A percentile compares a stretch with the other conserved stretches of the same genome.
These are phyloP conservation scores for Lagorchestes hirsutus DNA, from an alignment of 2,797 vertebrate species.

Conservation along the genomic window DNA sequence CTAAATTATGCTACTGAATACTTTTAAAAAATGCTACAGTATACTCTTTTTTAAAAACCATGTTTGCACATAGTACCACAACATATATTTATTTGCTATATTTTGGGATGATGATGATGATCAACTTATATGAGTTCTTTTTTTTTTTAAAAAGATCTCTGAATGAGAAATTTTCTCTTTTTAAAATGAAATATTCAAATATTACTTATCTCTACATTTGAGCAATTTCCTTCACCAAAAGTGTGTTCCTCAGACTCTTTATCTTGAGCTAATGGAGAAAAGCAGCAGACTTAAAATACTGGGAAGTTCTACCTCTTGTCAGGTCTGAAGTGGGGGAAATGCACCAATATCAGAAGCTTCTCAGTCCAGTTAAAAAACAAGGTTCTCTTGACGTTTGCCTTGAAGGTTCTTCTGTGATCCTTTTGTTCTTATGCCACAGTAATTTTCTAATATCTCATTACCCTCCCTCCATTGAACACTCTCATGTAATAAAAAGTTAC, in stretches of 20 bases:
- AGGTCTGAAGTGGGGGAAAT: not conserved
- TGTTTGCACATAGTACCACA: not conserved
- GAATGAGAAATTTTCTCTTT: constrained; percentile 17
- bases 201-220: not conserved
- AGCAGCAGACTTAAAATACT: not conserved
- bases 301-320: constrained; percentile 18
- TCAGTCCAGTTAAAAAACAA: not conserved
- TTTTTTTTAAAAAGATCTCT: not conserved
- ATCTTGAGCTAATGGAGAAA: not conserved
- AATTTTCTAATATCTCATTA: not conserved
- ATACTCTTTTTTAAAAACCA: no score
- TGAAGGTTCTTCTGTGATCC: not conserved
- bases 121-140: not conserved
- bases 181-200: not conserved
- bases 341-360: constrained; percentile 2
- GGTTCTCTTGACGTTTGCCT: not conserved
- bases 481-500: not conserved
- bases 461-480: not conserved
- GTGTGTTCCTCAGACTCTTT: not conserved
- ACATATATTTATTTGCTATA: not conserved
- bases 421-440: not conserved
- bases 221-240: not conserved
- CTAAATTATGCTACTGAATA: no score
- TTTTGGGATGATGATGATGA: constrained; percentile 5
- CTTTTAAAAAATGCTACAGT: no score